Percentiles rank a stretch among this genome's conserved stretches.
These are phyloP conservation scores for Chaenogobius annularis DNA, from an alignment of 2,113 vertebrate species.

Conservation along the genomic window DNA sequence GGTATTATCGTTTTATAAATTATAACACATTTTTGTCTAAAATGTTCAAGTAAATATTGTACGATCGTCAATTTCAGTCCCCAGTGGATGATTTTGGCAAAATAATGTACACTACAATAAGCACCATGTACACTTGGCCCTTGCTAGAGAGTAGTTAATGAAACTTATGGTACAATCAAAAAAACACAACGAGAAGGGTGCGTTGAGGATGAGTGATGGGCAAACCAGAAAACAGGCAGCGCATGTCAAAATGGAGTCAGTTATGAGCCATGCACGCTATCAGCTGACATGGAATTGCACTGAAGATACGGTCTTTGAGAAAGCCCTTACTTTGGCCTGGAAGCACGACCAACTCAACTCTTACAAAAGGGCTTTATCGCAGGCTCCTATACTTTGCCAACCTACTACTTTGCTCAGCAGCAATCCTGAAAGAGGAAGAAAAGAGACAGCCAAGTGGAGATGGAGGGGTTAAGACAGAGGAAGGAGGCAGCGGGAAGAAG, in stretches of 20 bases:
- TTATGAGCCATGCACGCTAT: slow-evolving; percentile 69
- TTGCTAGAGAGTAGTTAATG: too few species aligned
- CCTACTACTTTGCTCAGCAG: slow-evolving; percentile 99
- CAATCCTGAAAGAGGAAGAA: slow-evolving; percentile 86
- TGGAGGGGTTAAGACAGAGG: slow-evolving; percentile 43
- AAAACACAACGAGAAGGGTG: slow-evolving; percentile 20
- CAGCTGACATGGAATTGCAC: slow-evolving; percentile 54
- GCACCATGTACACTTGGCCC: too few species aligned
- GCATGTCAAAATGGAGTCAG: slow-evolving; percentile 23
- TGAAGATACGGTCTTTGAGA: slow-evolving; percentile 55
- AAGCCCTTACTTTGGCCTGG: slow-evolving; percentile 86
- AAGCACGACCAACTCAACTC: slow-evolving; percentile 68
- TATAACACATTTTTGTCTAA: not conserved
- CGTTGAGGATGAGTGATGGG: slow-evolving; percentile 38
- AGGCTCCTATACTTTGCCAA: slow-evolving; percentile 99
- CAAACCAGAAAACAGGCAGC: slow-evolving; percentile 23
- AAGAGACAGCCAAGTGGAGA: slow-evolving; percentile 59
- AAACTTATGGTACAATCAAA: too few species aligned
- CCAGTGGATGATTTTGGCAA: too few species aligned
- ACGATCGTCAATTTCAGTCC: too few species aligned
- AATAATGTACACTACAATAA: too few species aligned
- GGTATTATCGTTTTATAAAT: not conserved
- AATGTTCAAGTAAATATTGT: not conserved
- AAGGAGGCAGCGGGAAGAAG: slow-evolving; percentile 21
- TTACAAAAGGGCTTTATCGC: slow-evolving; percentile 86